Base-by-base conservation (phyloP, 30 jellyfish, hydroid and myxozoan species). In the Cassiopea andromeda region DNA sequence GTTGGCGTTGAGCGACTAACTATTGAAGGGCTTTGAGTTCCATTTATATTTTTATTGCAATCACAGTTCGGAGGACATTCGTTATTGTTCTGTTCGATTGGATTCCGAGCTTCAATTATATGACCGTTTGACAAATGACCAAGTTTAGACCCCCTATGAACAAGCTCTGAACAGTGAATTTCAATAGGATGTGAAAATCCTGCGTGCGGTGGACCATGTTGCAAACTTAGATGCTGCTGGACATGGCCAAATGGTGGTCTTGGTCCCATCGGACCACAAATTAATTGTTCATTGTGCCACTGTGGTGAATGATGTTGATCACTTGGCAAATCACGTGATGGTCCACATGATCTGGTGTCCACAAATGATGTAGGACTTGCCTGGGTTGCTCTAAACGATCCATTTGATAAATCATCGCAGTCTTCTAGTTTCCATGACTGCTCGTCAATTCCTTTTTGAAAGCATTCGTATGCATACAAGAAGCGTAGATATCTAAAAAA, bases 401-500 rank as follows among this genome's bases (percentile, higher is more conserved):
- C 82, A 66, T 64, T 85, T 27, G 93, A 85, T 47, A 85, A 46
- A 27, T 85, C 93, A 50, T 85, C 93, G 76, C 93, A 85, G 48
- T 85, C 93, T 45, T 85, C 93, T 57, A 85, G 57, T 48, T 85
- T 85, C 93, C 93, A 85, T 14, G 93, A 75, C 75, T 85, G 93
- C 76, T 85, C 93, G 27, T 85, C 93, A 66, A 85, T 85, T 38
- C 93, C 93, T 54, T 85, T 85, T 85, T 78, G 95, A 68, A 80
- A 88, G 81, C 95, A 88, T 88, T 88, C 95, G 81, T 88, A 88
- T 16, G 95, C 95, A 45, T 88, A 88, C 45, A 88, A 89, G 79
- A 78, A 88, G 7, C 95, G 90, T 7, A 88, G 76, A 73, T 88
- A 88, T 58, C 95, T 88, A 60, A 2, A 67, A 72, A 5, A 10